These are phyloP conservation scores for Sterrhoptilus dennistouni DNA, from an alignment of 2,113 vertebrate species.

Conservation along the genomic window DNA sequence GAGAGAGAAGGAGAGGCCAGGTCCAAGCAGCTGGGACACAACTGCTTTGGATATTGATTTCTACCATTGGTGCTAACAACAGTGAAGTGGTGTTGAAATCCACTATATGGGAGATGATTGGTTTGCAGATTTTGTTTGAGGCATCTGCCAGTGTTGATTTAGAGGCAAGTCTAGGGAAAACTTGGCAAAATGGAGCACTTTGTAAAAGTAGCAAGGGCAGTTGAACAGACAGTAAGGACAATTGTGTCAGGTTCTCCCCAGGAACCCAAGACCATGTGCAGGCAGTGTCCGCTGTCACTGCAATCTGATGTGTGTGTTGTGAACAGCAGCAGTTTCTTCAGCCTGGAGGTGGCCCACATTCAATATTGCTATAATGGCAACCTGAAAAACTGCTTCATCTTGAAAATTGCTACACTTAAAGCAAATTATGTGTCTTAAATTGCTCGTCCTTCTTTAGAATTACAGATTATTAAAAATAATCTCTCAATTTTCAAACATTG, in stretches of 20 bases:
- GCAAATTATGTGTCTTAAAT: neutral
- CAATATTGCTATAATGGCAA: neutral
- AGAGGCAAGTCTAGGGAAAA: neutral
- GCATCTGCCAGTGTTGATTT: neutral
- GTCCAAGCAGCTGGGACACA: rapidly evolving
- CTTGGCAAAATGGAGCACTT: neutral
- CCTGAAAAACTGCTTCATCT: neutral
- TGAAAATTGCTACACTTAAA: neutral
- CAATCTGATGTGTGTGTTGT: rapidly evolving
- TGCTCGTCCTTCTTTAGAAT: neutral
- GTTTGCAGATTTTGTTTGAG: neutral
- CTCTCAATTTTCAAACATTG: neutral
- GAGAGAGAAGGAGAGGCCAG: neutral
- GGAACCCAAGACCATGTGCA: rapidly evolving
- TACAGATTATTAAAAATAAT: neutral
- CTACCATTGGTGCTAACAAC: neutral
- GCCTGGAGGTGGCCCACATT: neutral
- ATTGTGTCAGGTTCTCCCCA: neutral
- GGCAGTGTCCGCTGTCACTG: rapidly evolving
- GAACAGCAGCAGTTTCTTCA: neutral
- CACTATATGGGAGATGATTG: neutral
- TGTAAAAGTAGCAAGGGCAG: neutral
- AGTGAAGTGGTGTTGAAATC: neutral
- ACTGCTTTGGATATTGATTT: neutral
- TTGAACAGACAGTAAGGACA: neutral